Percentiles rank a stretch among this genome's conserved stretches.
Conservation (phyloP, 1,140 invertebrate species). For the Euura saliciscinereae region DNA sequence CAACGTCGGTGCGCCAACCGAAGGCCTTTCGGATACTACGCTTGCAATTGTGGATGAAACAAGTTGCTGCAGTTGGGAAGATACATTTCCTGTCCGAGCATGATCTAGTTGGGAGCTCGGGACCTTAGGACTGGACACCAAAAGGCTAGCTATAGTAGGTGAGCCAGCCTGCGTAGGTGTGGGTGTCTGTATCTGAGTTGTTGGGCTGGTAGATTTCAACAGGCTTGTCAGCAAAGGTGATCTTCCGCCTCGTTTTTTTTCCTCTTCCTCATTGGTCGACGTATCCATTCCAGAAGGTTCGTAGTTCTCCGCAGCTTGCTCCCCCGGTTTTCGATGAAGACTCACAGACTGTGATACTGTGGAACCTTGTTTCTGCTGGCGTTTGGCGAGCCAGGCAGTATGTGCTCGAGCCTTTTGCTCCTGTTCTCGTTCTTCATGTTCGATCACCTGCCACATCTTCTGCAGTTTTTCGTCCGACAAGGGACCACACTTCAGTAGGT, state of each 20-base stretch:
- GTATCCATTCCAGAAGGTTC: slow-evolving; percentile 23
- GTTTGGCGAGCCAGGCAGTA: slow-evolving; percentile 72
- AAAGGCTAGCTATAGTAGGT: slow-evolving; percentile 64
- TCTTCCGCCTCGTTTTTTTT: slow-evolving; percentile 47
- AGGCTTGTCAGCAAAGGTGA: slow-evolving; percentile 84
- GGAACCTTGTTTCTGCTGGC: slow-evolving; percentile 62
- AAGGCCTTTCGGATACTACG: slow-evolving; percentile 62
- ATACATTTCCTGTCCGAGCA: slow-evolving; percentile 37
- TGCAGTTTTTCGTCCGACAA: slow-evolving; percentile 72
- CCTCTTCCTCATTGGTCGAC: slow-evolving; percentile 41
- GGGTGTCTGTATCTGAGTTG: slow-evolving; percentile 53
- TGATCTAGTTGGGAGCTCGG: slow-evolving; percentile 34
- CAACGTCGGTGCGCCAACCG: slow-evolving; percentile 68
- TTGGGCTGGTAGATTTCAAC: slow-evolving; percentile 72
- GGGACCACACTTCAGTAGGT: slow-evolving; percentile 60
- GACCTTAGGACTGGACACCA: slow-evolving; percentile 60
- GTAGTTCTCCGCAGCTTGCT: slow-evolving; percentile 35
- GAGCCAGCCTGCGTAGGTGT: slow-evolving; percentile 52
- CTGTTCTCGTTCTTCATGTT: slow-evolving; percentile 71
- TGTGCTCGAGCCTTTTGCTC: slow-evolving; percentile 70
- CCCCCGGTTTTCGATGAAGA: slow-evolving; percentile 35
- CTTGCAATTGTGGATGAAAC: slow-evolving; percentile 50
- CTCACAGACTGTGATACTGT: slow-evolving; percentile 19
- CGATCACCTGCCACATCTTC: slow-evolving; percentile 75
- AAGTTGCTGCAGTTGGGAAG: slow-evolving; percentile 55